Evolutionary conservation across 2,797 vertebrate species (phyloP), one percentile per base, ranked within the genome.

Genomic region (Trichosurus vulpecula): DNA sequence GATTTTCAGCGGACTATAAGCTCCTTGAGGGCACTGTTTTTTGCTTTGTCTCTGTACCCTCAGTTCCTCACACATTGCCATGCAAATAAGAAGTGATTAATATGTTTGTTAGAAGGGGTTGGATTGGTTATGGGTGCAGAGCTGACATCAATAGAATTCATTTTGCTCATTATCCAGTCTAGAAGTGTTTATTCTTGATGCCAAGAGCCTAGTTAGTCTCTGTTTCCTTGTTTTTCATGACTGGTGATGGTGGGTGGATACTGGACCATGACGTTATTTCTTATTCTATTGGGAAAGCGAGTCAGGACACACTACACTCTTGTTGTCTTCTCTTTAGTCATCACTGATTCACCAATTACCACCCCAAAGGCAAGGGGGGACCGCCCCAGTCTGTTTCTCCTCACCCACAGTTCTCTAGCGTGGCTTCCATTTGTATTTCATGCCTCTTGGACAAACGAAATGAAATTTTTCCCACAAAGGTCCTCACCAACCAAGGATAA

Each of bases 401-500:
- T 74, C 25, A 58, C 87, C 90, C 31, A 53, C 3, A 1, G 13
- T 55, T 90, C 95, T 96, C 92, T 52, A 96, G 52, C 41, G 89
- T 41, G 56, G 74, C 31, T 91, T 81, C 30, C 54, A 57, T 57
- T 92, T 97, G 90, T 92, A 95, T 92, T 95, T 94, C 96, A 91
- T 94, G 93, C 81, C 89, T 95, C 94, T 95, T 96, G 6, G 4
- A 61, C 52, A 92, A 97, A 93, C 41, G 94, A 94, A 93, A 47
- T n/a, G 90, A 90, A 95, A 54, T 81, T 91, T 91, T 97, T 93
- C 81, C 74, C 96, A 94, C 95, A 96, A 96, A 94, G 92, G 95
- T 98, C 95, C 95, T 95, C 96, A 96, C 93, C 93, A 95, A 94
- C 74, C 94, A 98, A 95, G 96, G 98, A 97, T 97, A 98, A 98